Evolutionary conservation across 2,113 vertebrate species (phyloP).

Genomic region (Pseudorectes ferrugineus): DNA sequence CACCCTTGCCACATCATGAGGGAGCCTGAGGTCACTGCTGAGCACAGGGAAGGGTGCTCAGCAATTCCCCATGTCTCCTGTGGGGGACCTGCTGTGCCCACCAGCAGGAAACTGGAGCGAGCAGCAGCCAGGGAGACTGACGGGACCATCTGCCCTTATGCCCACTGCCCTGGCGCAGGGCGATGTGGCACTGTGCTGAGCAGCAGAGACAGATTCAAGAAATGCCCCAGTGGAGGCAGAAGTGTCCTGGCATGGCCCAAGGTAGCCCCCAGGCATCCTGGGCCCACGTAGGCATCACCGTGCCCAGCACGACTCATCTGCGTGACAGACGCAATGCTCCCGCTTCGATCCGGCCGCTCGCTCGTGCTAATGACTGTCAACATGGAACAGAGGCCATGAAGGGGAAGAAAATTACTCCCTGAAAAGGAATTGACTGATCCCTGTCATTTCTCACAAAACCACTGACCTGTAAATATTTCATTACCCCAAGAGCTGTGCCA

Average conservation of each 20-base stretch:
- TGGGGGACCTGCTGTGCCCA: background rate
- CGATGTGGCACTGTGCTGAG: rapidly evolving
- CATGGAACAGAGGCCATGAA: conserved; percentile 75
- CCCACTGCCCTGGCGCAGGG: background rate
- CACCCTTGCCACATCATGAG: background rate
- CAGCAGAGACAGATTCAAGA: background rate
- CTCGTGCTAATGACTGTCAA: conserved; percentile 85
- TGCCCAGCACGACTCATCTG: background rate
- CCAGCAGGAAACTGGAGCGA: background rate
- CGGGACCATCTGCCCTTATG: rapidly evolving
- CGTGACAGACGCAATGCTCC: background rate
- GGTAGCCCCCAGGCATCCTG: background rate
- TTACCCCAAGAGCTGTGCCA: conserved; percentile 84
- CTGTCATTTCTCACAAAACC: conserved; percentile 91
- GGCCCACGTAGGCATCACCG: rapidly evolving
- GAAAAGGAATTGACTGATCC: conserved; percentile 95
- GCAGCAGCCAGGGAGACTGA: background rate
- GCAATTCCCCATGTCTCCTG: background rate
- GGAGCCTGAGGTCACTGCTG: background rate
- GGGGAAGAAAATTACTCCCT: conserved; percentile 89
- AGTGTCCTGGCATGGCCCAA: background rate
- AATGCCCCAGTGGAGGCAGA: rapidly evolving
- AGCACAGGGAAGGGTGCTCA: background rate
- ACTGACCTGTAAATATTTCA: conserved; percentile 89
- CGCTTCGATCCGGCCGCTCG: conserved; percentile 18